Conservation (phyloP, 2,797 vertebrate species). For the Alcedo quadribrachys region DNA sequence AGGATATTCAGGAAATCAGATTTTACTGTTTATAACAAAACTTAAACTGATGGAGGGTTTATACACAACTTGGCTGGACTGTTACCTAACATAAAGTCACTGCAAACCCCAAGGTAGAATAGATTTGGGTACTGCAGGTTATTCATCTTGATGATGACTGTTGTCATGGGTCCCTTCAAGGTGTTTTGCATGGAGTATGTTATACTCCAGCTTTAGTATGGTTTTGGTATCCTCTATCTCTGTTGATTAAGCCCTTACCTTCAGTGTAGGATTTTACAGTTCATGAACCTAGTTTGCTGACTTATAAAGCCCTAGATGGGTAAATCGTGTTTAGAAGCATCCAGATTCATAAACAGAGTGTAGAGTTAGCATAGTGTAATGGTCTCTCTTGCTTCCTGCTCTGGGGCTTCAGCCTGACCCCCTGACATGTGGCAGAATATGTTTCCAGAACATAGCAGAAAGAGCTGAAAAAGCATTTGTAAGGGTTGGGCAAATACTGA, state of each 20-base stretch:
- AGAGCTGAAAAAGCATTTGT: not conserved
- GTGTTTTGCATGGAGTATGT: not conserved
- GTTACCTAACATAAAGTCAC: not conserved
- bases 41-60: constrained; percentile 19
- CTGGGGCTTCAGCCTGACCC: not conserved
- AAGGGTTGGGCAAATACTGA: not conserved
- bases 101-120: not conserved
- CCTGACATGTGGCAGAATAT: not conserved
- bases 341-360: not conserved
- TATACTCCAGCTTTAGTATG: not conserved
- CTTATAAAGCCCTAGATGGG: not conserved
- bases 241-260: not conserved
- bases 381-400: not conserved
- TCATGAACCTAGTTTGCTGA: not conserved
- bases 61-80: not conserved
- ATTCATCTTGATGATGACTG: not conserved
- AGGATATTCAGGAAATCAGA: constrained; percentile 19
- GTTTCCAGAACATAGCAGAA: not conserved
- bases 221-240: constrained; percentile 13
- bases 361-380: not conserved
- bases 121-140: constrained; percentile 11
- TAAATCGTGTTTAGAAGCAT: not conserved
- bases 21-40: constrained; percentile 45
- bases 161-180: not conserved
- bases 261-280: not conserved